phyloP scores from a whole-genome alignment of 2,113 vertebrate genomes.

The Talpa occidentalis region DNA sequence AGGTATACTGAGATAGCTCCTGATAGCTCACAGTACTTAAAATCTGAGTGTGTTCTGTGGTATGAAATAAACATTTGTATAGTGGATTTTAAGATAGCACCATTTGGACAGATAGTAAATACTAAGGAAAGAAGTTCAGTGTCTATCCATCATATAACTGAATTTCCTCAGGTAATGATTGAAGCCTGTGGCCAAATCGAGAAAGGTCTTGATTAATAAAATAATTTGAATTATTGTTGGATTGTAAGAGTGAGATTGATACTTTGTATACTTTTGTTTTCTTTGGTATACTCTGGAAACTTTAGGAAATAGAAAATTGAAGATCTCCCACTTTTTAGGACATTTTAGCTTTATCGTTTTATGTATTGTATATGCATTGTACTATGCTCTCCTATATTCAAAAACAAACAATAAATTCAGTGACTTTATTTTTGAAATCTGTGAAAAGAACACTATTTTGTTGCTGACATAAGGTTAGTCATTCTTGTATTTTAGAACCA shows the following conservation, averaged over 20 bases:
- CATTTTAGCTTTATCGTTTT: neutral
- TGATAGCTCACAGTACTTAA: neutral
- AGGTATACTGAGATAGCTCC: neutral
- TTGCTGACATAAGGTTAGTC: slow-evolving; percentile 49
- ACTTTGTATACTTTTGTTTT: neutral
- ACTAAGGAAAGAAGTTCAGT: neutral
- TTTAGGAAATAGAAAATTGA: neutral
- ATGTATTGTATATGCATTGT: neutral
- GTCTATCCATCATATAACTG: neutral
- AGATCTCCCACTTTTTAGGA: neutral
- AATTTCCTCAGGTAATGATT: neutral
- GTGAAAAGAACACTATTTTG: slow-evolving; percentile 29
- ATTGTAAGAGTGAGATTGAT: neutral
- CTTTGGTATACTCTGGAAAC: neutral
- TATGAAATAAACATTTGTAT: neutral
- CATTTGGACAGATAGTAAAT: neutral
- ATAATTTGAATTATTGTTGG: neutral
- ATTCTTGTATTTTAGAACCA: slow-evolving; percentile 46
- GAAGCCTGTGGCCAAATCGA: neutral
- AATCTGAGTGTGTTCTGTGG: neutral
- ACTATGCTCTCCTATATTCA: neutral
- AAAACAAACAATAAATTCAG: slow-evolving; percentile 45
- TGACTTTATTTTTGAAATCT: neutral
- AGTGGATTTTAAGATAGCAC: neutral
- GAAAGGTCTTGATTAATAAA: neutral